Evolutionary conservation across 2,113 vertebrate species (phyloP), one percentile per base, ranked within the genome.

Genomic region (Paedocypris sp.): DNA sequence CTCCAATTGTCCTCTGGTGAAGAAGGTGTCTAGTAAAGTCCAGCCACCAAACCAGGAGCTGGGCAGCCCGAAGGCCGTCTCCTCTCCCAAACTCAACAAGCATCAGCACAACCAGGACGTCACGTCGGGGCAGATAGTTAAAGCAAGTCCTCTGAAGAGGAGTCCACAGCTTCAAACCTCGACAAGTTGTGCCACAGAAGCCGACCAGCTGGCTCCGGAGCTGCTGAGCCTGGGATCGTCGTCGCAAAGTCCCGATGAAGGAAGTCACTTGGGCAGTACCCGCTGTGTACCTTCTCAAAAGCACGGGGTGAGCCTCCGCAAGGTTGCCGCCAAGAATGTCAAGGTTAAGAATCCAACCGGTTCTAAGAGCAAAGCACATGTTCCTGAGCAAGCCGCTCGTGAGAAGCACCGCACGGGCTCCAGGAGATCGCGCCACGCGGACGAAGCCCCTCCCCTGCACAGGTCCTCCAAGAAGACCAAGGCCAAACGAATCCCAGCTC

Each of bases 191-290:
- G 33, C 63, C 46, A 16, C 15, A 51, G 50, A 67, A 0, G 78
- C 78, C 6, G 85, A 90, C 4, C 75, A 82, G 59, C 83, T 81
- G 0, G 6, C 62, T 0, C 62, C 80, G 59, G 89, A 90, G 73
- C 74, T 83, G 38, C 80, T 83, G 69, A 88, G 85, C 3, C 80
- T 86, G 32, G 89, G 85, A 15, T 89, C 88, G 0, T 90, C 87
- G 4, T 87, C 88, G 0, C 88, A 88, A 43, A 91, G 85, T 73
- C 77, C 84, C 26, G 88, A 90, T 0, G 88, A 90, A 7, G 83
- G 58, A 16, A 60, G 83, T 41, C 73, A 80, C 3, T 60, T 80
- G 73, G 88, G 85, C 22, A 89, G 81, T 0, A 80, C 80, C 10
- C 83, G 84, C 46, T 85, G 80, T 58, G 73, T 82, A 20, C 80